Conservation (phyloP, 2,113 vertebrate genomes). For the Hippocampus comes region DNA sequence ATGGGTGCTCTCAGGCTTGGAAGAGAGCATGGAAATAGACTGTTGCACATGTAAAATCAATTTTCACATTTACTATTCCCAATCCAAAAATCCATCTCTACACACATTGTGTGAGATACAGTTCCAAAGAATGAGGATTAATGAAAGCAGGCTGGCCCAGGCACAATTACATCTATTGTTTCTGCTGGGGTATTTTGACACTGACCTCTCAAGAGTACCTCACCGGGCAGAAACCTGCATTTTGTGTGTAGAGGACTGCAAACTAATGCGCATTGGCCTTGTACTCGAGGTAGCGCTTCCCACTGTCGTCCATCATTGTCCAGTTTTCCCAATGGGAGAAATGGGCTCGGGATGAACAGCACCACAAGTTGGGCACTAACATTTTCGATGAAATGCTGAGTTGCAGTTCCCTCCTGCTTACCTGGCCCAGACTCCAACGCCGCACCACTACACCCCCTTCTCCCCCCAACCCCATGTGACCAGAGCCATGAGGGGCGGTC, state of each 20-base stretch:
- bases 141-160: constrained; percentile 50
- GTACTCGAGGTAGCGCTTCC: constrained; percentile 35
- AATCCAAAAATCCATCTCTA: constrained; percentile 56
- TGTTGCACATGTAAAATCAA: constrained; percentile 61
- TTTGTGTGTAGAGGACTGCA: constrained; percentile 16
- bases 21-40: constrained; percentile 61
- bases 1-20: constrained; percentile 46
- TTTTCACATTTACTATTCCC: constrained; percentile 57
- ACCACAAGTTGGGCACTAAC: constrained; percentile 44
- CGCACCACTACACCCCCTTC: constrained; percentile 6
- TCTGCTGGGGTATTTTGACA: constrained; percentile 57
- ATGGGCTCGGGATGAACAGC: constrained; percentile 50
- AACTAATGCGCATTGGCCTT: constrained; percentile 43
- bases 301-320: constrained; percentile 61
- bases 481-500: constrained; percentile 26
- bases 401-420: constrained; percentile 39
- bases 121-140: constrained; percentile 62
- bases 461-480: constrained; percentile 36
- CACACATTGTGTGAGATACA: constrained; percentile 29
- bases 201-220: constrained; percentile 41
- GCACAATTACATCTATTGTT: constrained; percentile 48
- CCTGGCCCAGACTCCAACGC: constrained; percentile 24
- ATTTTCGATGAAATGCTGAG: constrained; percentile 58
- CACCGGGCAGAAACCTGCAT: constrained; percentile 25
- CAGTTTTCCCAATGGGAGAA: constrained; percentile 50